Percentiles rank a stretch among this genome's conserved stretches.
Conservation (phyloP, 2,797 vertebrate species). For the Dryobates pubescens region DNA sequence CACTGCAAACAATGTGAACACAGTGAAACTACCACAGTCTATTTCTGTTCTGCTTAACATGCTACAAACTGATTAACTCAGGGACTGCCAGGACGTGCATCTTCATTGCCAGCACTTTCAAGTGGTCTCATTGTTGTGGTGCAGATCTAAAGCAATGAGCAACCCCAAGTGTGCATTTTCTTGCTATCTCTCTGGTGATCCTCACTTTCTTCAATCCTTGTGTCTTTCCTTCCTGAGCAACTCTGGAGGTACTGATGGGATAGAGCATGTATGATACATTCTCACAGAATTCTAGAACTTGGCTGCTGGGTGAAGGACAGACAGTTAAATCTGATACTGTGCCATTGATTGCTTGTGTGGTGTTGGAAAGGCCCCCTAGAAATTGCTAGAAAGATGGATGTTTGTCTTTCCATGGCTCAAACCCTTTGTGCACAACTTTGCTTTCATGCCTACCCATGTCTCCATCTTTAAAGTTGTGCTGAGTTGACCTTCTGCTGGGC, state of each 20-base stretch:
- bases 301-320: not conserved
- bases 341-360: not conserved
- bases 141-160: not conserved
- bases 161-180: not conserved
- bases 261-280: not conserved
- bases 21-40: fast-evolving
- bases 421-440: not conserved
- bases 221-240: not conserved
- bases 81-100: not conserved
- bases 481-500: not conserved
- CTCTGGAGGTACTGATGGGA: not conserved
- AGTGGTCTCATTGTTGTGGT: not conserved
- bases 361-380: not conserved
- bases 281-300: not conserved
- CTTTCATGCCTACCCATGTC: fast-evolving
- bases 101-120: not conserved
- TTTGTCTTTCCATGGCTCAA: not conserved
- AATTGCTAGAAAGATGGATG: not conserved
- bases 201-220: not conserved
- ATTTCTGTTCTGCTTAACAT: not conserved
- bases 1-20: not conserved
- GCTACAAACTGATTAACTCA: not conserved
- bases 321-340: not conserved
- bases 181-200: not conserved
- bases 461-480: not conserved